A percentile compares a stretch with the other conserved stretches of the same genome.
Conservation (phyloP, 2,113 vertebrate species). For the Salminus brasiliensis region DNA sequence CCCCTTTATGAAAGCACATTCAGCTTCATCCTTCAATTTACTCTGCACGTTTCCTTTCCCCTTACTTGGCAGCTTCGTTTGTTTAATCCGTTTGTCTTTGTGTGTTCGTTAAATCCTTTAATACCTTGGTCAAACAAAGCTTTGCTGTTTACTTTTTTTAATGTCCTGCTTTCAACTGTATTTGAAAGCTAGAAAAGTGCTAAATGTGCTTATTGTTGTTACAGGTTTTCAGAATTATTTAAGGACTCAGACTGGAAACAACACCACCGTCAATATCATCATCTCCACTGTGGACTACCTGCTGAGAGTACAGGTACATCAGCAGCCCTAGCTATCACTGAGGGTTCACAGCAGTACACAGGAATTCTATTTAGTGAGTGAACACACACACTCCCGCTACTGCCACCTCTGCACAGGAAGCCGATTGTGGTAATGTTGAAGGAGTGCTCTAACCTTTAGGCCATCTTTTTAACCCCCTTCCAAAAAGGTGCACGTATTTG, state of each 20-base stretch:
- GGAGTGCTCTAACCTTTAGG: too few relatives aligned
- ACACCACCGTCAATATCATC: slow-evolving; percentile 95
- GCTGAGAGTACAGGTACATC: slow-evolving; percentile 87
- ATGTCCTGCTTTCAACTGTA: too few relatives aligned
- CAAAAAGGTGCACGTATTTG: too few relatives aligned
- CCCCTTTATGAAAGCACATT: not conserved
- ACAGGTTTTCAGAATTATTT: slow-evolving; percentile 95
- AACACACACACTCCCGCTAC: too few relatives aligned
- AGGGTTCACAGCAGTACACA: too few relatives aligned
- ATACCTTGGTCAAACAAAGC: not conserved
- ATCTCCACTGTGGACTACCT: slow-evolving; percentile 97
- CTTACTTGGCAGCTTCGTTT: not conserved
- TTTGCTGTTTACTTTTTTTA: not conserved
- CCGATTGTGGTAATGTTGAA: too few relatives aligned
- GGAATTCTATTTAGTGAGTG: too few relatives aligned
- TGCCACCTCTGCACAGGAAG: too few relatives aligned
- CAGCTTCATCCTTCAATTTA: not conserved
- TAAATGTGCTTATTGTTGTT: not conserved
- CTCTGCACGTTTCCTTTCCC: not conserved
- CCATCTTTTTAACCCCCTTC: too few relatives aligned
- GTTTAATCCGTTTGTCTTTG: not conserved
- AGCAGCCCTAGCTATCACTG: not conserved
- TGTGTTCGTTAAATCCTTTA: not conserved
- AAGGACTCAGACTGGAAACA: slow-evolving; percentile 95
- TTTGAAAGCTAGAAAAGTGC: not conserved